Evolutionary conservation across 2,113 vertebrate species (phyloP), one percentile per base, ranked within the genome.

Genomic region (Dasyornis broadbenti): DNA sequence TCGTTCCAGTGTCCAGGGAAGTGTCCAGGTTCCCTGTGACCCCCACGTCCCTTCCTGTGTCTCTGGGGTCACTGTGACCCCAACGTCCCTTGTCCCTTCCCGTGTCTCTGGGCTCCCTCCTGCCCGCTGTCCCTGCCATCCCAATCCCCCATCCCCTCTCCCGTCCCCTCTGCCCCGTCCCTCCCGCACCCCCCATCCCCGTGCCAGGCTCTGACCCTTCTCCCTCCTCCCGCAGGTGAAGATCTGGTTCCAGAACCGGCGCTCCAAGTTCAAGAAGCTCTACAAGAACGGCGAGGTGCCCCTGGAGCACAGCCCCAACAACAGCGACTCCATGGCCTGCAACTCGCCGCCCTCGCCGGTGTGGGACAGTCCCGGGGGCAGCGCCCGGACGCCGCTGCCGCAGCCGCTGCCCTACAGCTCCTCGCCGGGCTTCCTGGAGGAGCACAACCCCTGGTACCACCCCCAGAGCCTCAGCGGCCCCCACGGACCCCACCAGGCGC

Each of bases 241-340:
- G 97, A 99, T 99, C 94, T 99, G 99, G 99, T 99, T 99, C 98
- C 99, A 99, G 98, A 99, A 99, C 98, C 98, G 99, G 52, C 98
- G 99, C 47, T 99, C 99, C 97, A 99, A 99, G 96, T 99, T 99
- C 98, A 99, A 99, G 98, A 99, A 99, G 95, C 98, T 99, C 54
- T 99, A 99, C 98, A 99, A 99, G 97, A 99, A 99, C 24, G 99
- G 99, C 44, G 99, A 99, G 94, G 98, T 99, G 26, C 99, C 99
- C 0, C 96, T 99, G 95, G 99, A 99, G 69, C 99, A 99, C 97
- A 99, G 99, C 45, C 99, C 99, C 52, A 99, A 99, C 97, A 99
- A 99, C 97, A 99, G 99, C 79, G 99, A 99, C 96, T 99, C 99
- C 95, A 99, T 99, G 99, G 99, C 99, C 88, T 99, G 99, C 96